Conservation (phyloP, 2,797 vertebrate genomes). For the Pelochelys cantorii region DNA sequence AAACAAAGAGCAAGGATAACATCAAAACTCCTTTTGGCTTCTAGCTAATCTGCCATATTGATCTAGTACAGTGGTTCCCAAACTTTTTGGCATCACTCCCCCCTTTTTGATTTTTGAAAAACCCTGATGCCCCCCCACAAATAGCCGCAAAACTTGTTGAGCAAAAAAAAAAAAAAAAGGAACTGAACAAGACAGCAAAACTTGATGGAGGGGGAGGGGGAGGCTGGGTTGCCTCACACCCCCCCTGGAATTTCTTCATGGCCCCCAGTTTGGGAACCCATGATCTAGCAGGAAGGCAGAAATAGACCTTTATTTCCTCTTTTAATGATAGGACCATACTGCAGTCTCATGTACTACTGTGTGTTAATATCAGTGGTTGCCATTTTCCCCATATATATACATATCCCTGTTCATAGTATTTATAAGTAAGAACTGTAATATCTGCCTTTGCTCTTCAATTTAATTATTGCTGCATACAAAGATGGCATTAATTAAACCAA, state of each 20-base stretch:
- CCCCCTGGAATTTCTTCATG: too few relatives aligned
- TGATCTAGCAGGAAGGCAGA: background rate
- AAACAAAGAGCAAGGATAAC: background rate
- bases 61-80: background rate
- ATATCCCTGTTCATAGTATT: background rate
- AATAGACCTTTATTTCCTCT: background rate
- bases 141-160: too few relatives aligned
- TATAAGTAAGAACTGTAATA: background rate
- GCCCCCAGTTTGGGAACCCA: too few relatives aligned
- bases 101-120: too few relatives aligned
- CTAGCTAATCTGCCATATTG: background rate
- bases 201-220: too few relatives aligned
- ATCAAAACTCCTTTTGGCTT: background rate
- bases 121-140: too few relatives aligned
- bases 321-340: background rate
- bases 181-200: too few relatives aligned
- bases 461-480: background rate
- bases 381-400: background rate
- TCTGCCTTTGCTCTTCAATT: background rate
- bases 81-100: too few relatives aligned
- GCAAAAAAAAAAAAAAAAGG: too few relatives aligned
- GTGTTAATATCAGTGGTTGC: background rate
- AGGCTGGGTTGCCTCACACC: too few relatives aligned
- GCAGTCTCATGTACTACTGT: background rate
- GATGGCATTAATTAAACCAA: background rate